Evolutionary conservation across 2,113 vertebrate species (phyloP), one percentile per base, ranked within the genome.

Genomic region (Agelaius tricolor): DNA sequence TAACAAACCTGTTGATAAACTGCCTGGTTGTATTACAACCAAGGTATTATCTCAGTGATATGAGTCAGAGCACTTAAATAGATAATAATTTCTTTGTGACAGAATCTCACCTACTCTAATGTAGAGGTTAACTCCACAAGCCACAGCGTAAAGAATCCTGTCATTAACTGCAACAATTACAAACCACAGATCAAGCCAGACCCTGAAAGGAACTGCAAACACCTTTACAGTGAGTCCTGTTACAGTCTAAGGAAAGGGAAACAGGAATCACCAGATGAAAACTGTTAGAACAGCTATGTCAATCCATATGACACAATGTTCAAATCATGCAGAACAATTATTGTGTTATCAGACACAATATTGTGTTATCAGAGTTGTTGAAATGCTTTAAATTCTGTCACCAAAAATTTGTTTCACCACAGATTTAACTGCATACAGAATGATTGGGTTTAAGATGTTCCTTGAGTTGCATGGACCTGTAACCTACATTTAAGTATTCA

Each of bases 311-410:
- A 27, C 11, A 6, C 22, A 33, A 92, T 43, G 14, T 35, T 68
- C 37, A 83, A 46, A 83, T 19, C n/a, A 16, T 3, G 5, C 9
- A 54, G 27, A 65, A 37, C 1, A 0, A 43, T 31, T 33, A 55
- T 10, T 10, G 3, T 9, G 37, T 59, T 59, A 26, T 37, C 22
- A 26, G 57, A 26, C 58, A 37, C 58, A 35, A 59, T 26, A 23
- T 8, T 13, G 5, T 9, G 35, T 52, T 44, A 68, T 23, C 14
- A 52, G 63, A 81, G 62, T 16, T 65, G 27, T 5, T 0, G 0
- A 79, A 91, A 30, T 19, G 7, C 12, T 82, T 85, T 44, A 37
- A 41, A 73, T 59, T 30, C 17, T 44, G 16, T 16, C 7, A 4
- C 13, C 7, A 78, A 72, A 71, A 30, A 6, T 72, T 14, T 22